Percentiles rank a stretch among this genome's conserved stretches.
phyloP scores from a whole-genome alignment of 2,888 invertebrate species.

The Leptopilina myrica region DNA sequence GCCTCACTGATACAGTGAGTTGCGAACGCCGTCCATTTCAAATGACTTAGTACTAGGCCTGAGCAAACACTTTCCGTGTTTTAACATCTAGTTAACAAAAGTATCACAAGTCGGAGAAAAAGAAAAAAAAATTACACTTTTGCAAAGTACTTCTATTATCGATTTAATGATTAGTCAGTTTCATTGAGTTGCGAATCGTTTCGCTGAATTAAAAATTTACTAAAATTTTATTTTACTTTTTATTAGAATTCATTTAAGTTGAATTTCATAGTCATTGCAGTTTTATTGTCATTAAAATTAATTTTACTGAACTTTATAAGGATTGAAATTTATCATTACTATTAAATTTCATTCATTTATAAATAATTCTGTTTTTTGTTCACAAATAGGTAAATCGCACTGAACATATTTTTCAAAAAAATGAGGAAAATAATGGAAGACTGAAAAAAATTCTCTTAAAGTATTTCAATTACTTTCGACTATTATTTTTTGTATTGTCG shows the following conservation, averaged over 20 bases:
- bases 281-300: no score
- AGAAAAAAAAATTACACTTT: no score
- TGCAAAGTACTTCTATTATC: no score
- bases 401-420: neutral
- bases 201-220: no score
- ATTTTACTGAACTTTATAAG: no score
- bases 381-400: no score
- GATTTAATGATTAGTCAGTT: neutral
- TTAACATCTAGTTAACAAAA: conserved; percentile 45
- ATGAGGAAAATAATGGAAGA: neutral
- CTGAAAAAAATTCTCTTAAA: neutral
- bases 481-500: neutral
- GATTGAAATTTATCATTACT: no score
- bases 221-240: no score
- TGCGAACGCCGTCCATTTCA: conserved; percentile 57
- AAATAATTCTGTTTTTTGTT: no score
- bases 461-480: neutral
- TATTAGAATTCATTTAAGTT: no score
- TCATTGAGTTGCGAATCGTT: neutral
- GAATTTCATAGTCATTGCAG: no score
- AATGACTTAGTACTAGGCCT: conserved; percentile 59
- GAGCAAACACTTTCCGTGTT: conserved; percentile 23
- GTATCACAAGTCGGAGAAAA: neutral
- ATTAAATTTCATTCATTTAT: no score
- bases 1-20: conserved; percentile 76